phyloP scores from a whole-genome alignment of 2,888 invertebrate genomes.

The Drosophila nr. perissopoda region DNA sequence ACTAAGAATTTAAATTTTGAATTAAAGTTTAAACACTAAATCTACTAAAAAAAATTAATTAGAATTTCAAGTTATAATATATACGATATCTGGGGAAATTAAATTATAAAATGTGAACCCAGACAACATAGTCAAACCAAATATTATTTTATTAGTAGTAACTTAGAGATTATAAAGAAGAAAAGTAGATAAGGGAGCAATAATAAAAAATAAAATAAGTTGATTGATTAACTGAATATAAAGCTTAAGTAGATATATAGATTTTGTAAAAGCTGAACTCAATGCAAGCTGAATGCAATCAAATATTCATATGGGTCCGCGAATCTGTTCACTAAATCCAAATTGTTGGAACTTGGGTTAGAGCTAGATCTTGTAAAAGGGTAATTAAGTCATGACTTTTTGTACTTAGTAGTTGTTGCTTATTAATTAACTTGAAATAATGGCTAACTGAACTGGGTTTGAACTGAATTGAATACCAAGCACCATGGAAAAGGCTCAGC shows the following conservation, averaged over 20 bases:
- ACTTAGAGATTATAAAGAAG: not conserved
- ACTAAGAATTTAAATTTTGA: not conserved
- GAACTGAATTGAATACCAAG: not conserved
- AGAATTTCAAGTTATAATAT: not conserved
- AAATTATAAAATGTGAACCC: not conserved
- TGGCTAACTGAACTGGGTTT: not conserved
- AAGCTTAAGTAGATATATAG: not conserved
- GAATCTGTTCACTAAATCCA: not conserved
- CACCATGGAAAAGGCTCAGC: conserved; percentile 6
- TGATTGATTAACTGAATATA: not conserved
- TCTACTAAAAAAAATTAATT: accelerated
- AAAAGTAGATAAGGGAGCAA: not conserved
- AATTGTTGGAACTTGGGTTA: not conserved
- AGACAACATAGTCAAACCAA: not conserved
- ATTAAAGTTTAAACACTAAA: not conserved
- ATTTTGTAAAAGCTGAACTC: not conserved
- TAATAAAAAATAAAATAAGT: not conserved
- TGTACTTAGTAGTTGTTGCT: not conserved
- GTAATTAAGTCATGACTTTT: conserved; percentile 2
- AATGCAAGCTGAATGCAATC: not conserved
- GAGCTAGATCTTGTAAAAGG: not conserved
- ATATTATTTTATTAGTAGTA: not conserved
- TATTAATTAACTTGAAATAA: not conserved
- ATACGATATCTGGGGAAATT: too few species aligned
- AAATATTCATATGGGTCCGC: not conserved